Base-by-base conservation (phyloP, 2,888 invertebrate genomes). In the Drosophila nigricruria region DNA sequence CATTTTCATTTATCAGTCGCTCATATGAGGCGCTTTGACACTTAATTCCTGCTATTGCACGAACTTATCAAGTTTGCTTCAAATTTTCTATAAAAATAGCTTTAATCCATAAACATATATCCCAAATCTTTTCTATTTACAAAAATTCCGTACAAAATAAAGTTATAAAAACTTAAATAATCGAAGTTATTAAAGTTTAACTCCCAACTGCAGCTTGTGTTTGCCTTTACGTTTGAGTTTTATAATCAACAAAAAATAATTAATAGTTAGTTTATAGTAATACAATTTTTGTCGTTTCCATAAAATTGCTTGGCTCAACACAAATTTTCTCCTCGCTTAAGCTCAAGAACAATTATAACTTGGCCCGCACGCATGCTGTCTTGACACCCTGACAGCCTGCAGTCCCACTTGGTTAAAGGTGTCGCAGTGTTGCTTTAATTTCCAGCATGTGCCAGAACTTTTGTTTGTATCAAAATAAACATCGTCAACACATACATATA, bases 381-480 rank as follows among this genome's bases (percentile, higher is more conserved):
- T 25, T 25, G 47, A 53, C 23, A 50, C 20, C 25, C 45, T 16
- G 16, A 18, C 47, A 49, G 30, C 30, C 49, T 18, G 30, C 27
- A 30, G 5, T 18, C 3, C 49, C 30, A 30, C 30, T 30, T 40
- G 70, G 42, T 23, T 40, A 71, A 56, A 43, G 65, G 36, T 34
- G n/a, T 45, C 66, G 42, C 57, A 59, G 59, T 52, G 43, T 50
- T 49, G 54, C 43, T 66, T 66, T 67, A 77, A 67, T 66, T 58
- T 74, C 20, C 36, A 58, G 8, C 30, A 49, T 49, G 49, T 49
- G 49, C 34, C 32, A 20, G 10, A 32, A 52, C 32, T 52, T 61
- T 72, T 58, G 77, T 65, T 60, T 49, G 47, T 14, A 54, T 40
- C 1, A 40, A 54, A 54, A 9, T 38, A 54, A 54, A 40, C 50